Conservation (phyloP, 2,888 invertebrate genomes). For the Lysandra coridon region DNA sequence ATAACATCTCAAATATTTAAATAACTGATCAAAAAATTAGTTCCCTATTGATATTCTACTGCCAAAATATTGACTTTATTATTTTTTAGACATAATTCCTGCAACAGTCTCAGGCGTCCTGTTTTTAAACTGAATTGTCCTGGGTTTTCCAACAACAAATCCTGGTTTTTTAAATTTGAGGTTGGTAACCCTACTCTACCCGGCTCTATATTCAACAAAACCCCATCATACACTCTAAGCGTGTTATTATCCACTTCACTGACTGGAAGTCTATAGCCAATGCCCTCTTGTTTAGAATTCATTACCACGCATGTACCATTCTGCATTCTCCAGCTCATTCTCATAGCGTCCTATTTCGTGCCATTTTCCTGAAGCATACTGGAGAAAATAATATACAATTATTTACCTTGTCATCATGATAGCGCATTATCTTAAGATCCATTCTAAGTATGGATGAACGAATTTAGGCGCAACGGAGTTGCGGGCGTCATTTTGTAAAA, state of each 20-base stretch:
- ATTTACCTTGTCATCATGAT: background rate
- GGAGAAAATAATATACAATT: background rate
- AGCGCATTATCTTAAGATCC: too few relatives aligned
- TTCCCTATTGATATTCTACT: too few relatives aligned
- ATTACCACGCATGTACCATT: background rate
- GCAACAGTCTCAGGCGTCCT: too few relatives aligned
- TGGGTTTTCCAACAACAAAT: too few relatives aligned
- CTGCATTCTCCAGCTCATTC: background rate
- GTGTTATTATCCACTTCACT: background rate
- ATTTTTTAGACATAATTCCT: too few relatives aligned
- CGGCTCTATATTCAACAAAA: background rate
- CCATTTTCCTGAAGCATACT: slow-evolving; percentile 1
- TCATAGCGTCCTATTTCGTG: background rate
- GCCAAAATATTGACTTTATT: too few relatives aligned
- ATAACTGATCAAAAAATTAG: too few relatives aligned
- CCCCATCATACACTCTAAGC: background rate
- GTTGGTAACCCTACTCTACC: background rate
- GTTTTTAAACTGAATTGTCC: too few relatives aligned
- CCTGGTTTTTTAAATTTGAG: too few relatives aligned
- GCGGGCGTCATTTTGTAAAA: too few relatives aligned
- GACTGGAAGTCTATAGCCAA: background rate
- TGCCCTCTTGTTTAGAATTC: background rate
- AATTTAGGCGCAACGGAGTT: too few relatives aligned
- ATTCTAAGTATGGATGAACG: background rate
- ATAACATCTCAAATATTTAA: too few relatives aligned